Percentiles rank a stretch among this genome's conserved stretches.
These are phyloP conservation scores for Globodera ellingtonae DNA, from an alignment of 1,140 invertebrate genomes.

Conservation along the genomic window DNA sequence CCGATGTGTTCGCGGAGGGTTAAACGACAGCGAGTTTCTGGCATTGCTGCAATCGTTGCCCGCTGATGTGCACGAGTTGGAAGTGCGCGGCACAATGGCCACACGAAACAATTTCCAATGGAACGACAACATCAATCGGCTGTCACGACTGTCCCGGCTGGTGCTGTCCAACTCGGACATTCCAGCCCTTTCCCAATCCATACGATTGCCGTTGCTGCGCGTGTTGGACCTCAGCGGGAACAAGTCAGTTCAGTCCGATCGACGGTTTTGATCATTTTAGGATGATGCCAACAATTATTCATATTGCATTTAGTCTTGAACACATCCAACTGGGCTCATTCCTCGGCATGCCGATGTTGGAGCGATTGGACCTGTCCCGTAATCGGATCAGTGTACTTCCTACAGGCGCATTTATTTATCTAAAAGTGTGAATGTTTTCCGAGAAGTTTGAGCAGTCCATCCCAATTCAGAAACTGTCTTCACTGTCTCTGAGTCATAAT, in stretches of 20 bases:
- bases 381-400: slow-evolving; percentile 52
- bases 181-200: slow-evolving; percentile 52
- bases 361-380: slow-evolving; percentile 49
- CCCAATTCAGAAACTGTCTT: slow-evolving; percentile 9
- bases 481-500: slow-evolving; percentile 53
- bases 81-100: slow-evolving; percentile 48
- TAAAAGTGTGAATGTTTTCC: slow-evolving; percentile 17
- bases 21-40: slow-evolving; percentile 58
- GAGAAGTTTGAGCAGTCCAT: not conserved
- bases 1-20: slow-evolving; percentile 49
- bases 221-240: slow-evolving; percentile 52
- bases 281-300: not conserved
- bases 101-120: slow-evolving; percentile 53
- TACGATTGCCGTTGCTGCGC: slow-evolving; percentile 43
- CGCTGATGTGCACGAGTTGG: slow-evolving; percentile 38
- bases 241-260: not conserved
- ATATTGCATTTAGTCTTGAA: slow-evolving; percentile 32
- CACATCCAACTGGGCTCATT: slow-evolving; percentile 55
- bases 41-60: slow-evolving; percentile 52
- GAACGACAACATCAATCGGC: slow-evolving; percentile 61
- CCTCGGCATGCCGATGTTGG: slow-evolving; percentile 47
- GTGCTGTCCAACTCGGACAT: slow-evolving; percentile 54
- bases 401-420: slow-evolving; percentile 60
- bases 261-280: too few species aligned
- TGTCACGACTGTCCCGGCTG: slow-evolving; percentile 44